A percentile compares a stretch with the other conserved stretches of the same genome.
Evolutionary conservation across 2,888 invertebrate species (phyloP).

Genomic region (Platycnemis pennipes): DNA sequence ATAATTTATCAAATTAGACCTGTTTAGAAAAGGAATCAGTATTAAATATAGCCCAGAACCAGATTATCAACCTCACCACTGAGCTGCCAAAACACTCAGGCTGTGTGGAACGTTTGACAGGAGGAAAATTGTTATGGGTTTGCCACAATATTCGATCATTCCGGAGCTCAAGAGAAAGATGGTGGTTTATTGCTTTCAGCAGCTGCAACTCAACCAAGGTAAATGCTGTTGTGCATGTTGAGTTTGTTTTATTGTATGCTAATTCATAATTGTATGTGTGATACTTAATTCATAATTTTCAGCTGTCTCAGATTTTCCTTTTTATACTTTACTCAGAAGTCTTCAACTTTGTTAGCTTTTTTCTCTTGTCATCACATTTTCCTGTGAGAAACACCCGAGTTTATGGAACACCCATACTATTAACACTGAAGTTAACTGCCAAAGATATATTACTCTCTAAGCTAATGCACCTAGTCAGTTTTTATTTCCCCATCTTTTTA

Average conservation of each 20-base stretch:
- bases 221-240: conserved; percentile 45
- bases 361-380: too few relatives aligned
- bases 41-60: conserved; percentile 86
- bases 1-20: conserved; percentile 80
- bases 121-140: conserved; percentile 79
- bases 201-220: conserved; percentile 88
- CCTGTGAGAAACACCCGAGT: too few relatives aligned
- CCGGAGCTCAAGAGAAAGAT: conserved; percentile 90
- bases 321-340: too few relatives aligned
- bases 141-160: conserved; percentile 88
- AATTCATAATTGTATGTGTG: too few relatives aligned
- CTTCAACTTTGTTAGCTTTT: too few relatives aligned
- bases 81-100: conserved; percentile 76
- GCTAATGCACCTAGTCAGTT: too few relatives aligned
- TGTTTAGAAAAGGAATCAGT: conserved; percentile 88
- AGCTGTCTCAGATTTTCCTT: too few relatives aligned
- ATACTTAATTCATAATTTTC: too few relatives aligned
- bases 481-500: too few relatives aligned
- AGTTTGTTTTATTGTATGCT: conserved; percentile 54
- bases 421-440: too few relatives aligned
- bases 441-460: too few relatives aligned
- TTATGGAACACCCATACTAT: too few relatives aligned
- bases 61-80: conserved; percentile 88
- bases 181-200: conserved; percentile 96
- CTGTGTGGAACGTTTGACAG: conserved; percentile 53